Percentiles rank a stretch among this genome's conserved stretches.
Conservation (phyloP, 2,113 vertebrate genomes). For the Psephotus haematonotus region DNA sequence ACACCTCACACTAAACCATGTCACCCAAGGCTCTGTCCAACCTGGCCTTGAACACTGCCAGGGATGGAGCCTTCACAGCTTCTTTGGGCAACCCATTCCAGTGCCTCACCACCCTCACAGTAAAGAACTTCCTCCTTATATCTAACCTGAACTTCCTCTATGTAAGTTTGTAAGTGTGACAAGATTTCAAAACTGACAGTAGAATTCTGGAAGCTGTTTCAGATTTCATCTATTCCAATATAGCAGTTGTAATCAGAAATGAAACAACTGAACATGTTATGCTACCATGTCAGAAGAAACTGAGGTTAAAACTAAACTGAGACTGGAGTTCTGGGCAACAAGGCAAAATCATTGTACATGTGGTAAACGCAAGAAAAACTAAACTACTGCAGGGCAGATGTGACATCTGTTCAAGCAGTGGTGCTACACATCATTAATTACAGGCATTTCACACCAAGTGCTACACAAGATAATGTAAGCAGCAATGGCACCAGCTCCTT, state of each 20-base stretch:
- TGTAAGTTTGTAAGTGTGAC: not conserved
- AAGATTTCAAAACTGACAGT: not conserved
- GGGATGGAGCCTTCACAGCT: not conserved
- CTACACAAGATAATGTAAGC: not conserved
- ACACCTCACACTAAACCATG: too few species aligned
- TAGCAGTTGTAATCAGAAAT: not conserved
- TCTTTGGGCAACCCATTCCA: not conserved
- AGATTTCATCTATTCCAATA: not conserved
- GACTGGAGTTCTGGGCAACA: not conserved
- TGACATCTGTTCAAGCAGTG: not conserved
- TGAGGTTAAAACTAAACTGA: not conserved
- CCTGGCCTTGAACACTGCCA: not conserved
- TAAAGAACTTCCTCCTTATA: not conserved
- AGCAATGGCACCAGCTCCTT: not conserved
- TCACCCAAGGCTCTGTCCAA: not conserved
- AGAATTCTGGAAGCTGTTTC: not conserved
- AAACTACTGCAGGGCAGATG: not conserved
- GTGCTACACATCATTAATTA: conserved; percentile 4
- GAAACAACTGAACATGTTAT: not conserved
- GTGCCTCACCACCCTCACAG: not conserved
- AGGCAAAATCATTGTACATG: not conserved
- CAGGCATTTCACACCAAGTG: not conserved
- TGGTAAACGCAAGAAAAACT: conserved; percentile 7
- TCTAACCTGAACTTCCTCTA: not conserved
- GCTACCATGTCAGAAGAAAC: not conserved